Evolutionary conservation across 2,797 vertebrate genomes (phyloP), one percentile per base, ranked within the genome.

Genomic region (Brachymystax lenok): DNA sequence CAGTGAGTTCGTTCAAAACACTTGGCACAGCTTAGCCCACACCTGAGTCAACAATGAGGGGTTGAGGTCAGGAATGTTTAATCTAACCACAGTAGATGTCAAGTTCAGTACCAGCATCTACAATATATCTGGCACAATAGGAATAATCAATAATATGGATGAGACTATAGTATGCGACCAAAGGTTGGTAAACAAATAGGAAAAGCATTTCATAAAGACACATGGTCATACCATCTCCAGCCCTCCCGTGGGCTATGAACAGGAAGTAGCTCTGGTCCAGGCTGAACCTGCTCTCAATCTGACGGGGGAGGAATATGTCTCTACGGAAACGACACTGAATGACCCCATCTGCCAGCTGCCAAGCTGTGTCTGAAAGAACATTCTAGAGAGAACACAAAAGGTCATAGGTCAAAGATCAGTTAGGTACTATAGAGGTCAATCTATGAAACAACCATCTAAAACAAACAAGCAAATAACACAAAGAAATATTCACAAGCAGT

Each of bases 251-350:
- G 74, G 96, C 95, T 80, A 97, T 71, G 85, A 97, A 97, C 82
- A 97, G 89, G 84, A 95, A 97, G 85, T 96, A 95, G 77, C 83
- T 92, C n/a, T 78, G 82, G 81, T 96, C 89, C 78, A 97, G 86
- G 84, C 89, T 83, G 85, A 95, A 96, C 72, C 95, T 93, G 63
- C 92, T 92, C 56, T 81, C 75, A 82, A 88, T 81, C 35, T 72
- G 78, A 68, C 66, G 78, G 54, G 90, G 88, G 72, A 94, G 83
- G 69, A 0, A 28, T 80, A 94, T 85, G 74, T 87, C 87, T 83
- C 96, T 93, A 74, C 91, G 89, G 85, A 98, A 98, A 79, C 93
- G 94, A 81, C 96, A 97, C 0, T 96, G 96, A 76, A 97, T 92
- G 77, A 94, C 13, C 1, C 95, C 94, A 51, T 96, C 93, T 0